Conservation (phyloP, 2,888 invertebrate species). For the Ephialtes manifestator region DNA sequence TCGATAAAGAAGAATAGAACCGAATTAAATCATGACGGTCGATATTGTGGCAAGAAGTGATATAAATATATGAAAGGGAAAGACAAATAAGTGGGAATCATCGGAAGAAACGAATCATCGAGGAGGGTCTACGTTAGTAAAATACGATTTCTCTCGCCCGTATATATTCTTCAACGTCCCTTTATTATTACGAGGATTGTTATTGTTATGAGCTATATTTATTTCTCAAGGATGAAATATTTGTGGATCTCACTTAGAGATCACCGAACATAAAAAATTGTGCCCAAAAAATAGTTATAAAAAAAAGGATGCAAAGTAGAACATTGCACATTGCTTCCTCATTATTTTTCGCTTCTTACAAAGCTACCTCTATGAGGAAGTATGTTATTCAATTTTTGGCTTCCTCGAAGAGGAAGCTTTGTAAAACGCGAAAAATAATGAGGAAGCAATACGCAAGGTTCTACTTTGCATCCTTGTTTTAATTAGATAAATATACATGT, state of each 20-base stretch:
- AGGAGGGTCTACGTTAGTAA: background rate
- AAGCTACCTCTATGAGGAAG: too few species aligned
- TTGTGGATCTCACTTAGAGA: background rate
- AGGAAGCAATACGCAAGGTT: too few species aligned
- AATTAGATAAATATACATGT: too few species aligned
- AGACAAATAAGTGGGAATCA: conserved; percentile 40
- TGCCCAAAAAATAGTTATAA: background rate
- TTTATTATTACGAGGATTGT: background rate
- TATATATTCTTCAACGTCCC: background rate
- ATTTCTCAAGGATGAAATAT: background rate
- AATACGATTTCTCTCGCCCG: background rate
- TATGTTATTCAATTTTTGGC: too few species aligned
- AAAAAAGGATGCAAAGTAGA: too few species aligned
- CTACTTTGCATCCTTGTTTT: too few species aligned
- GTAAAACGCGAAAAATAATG: too few species aligned
- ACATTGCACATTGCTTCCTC: too few species aligned
- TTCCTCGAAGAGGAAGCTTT: too few species aligned
- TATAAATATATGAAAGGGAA: conserved; percentile 32
- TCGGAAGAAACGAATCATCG: background rate
- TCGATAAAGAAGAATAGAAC: conserved; percentile 19
- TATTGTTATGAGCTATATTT: background rate
- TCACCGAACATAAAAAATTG: background rate
- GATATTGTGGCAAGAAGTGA: conserved; percentile 9
- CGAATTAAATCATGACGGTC: background rate
- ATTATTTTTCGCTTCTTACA: too few species aligned